Base-by-base conservation (phyloP, 2,113 vertebrate genomes). In the Donacobius atricapilla region DNA sequence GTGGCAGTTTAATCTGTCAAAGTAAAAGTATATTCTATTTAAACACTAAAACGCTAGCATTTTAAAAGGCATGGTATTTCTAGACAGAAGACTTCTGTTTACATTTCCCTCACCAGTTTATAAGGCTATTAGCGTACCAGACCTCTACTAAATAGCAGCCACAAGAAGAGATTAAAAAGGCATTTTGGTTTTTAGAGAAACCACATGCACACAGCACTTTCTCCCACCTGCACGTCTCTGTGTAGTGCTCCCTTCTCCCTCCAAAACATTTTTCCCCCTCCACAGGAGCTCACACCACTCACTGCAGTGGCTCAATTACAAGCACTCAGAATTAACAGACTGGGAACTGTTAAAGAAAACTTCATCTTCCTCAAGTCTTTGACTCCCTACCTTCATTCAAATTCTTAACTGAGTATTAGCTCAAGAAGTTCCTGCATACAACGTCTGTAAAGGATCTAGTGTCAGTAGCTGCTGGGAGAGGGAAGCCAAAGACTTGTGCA, bases 1-100 rank as follows among this genome's bases (percentile, higher is more conserved):
- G 99, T 45, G 99, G 99, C 96, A 99, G 98, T 97, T 99, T 99
- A 84, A 99, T 98, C 99, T 99, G 98, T 69, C 96, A 96, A 96
- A 98, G 83, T 87, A 90, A 91, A 97, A 96, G 48, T 24, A 96
- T 33, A 58, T 54, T 72, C 8, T 42, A 57, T 80, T 90, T 75
- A 71, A 86, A 72, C 13, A 48, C 44, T n/a, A 68, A 37, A 89
- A 70, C 35, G 72, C 22, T 27, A n/a, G 10, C 51, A n/a, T 37
- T 37, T 56, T n/a, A 13, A 24, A 60, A 84, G 64, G 35, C 24
- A 56, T 3, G 1, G 10, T 51, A 61, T 56, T 80, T 86, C 42
- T 58, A 86, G 24, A 80, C 5, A 2, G 25, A 94, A 73, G 13
- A 45, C 21, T 61, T 69, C 48, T 31, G 20, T 66, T 57, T 42